phyloP scores from a whole-genome alignment of 2,888 invertebrate species.

The Erebia aethiops region DNA sequence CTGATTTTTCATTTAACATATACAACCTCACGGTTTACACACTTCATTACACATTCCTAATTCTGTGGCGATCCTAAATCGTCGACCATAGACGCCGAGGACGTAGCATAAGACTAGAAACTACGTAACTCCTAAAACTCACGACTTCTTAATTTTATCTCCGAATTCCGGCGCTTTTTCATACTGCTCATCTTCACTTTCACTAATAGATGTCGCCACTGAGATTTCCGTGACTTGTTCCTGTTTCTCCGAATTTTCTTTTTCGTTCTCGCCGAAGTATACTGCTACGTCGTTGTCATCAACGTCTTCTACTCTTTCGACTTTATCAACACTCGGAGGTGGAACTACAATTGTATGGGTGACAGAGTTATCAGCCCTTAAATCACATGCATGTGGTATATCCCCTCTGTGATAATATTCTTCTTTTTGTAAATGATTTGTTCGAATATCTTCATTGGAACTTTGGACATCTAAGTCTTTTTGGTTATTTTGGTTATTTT shows the following conservation, averaged over 20 bases:
- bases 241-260: conserved; percentile 40
- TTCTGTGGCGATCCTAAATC: too few relatives aligned
- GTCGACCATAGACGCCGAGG: not conserved
- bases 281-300: conserved; percentile 84
- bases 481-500: conserved; percentile 46
- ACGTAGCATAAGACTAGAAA: conserved; percentile 38
- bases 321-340: conserved; percentile 57
- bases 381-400: conserved; percentile 62
- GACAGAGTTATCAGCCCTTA: conserved; percentile 71
- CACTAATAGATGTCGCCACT: conserved; percentile 75
- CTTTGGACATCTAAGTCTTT: conserved; percentile 61
- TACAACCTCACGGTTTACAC: too few relatives aligned
- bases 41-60: too few relatives aligned
- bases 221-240: conserved; percentile 76
- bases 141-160: conserved; percentile 60
- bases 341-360: conserved; percentile 71
- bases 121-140: conserved; percentile 36
- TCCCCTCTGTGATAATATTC: conserved; percentile 41
- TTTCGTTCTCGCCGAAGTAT: conserved; percentile 69
- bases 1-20: too few relatives aligned
- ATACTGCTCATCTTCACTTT: conserved; percentile 59
- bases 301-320: conserved; percentile 63
- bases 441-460: conserved; percentile 51
- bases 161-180: conserved; percentile 56
- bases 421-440: conserved; percentile 48